Percentiles rank a stretch among this genome's conserved stretches.
Conservation (phyloP, 2,797 vertebrate genomes). For the Phoxinus dragarum region DNA sequence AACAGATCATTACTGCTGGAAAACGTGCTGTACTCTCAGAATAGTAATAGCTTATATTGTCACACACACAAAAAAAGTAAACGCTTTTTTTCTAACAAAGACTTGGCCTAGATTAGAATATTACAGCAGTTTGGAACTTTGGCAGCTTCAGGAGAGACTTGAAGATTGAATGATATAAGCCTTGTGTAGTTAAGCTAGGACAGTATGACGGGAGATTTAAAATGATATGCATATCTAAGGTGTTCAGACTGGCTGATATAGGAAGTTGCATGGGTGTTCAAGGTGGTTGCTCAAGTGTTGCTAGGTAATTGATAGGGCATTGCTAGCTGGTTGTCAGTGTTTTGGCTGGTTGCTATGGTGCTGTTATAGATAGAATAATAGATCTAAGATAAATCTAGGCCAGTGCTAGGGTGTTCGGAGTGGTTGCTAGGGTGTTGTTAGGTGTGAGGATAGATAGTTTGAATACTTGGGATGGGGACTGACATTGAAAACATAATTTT, state of each 20-base stretch:
- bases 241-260: not conserved
- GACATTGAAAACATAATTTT: not conserved
- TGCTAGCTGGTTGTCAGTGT: not conserved
- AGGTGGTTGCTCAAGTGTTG: not conserved
- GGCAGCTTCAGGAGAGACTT: not conserved
- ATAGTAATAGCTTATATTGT: not conserved
- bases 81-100: not conserved
- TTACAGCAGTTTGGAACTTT: slow-evolving; percentile 9
- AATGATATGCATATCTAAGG: not conserved
- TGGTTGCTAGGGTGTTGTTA: not conserved
- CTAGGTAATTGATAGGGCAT: not conserved
- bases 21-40: not conserved
- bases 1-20: not conserved
- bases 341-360: not conserved
- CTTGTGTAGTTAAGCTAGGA: not conserved
- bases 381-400: no score
- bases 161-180: not conserved
- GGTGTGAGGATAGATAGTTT: not conserved
- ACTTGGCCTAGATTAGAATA: not conserved
- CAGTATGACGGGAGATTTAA: not conserved
- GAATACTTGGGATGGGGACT: not conserved
- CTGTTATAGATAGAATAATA: no score
- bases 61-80: not conserved
- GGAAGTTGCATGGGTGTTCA: not conserved
- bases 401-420: not conserved